Conservation (phyloP, 2,113 vertebrate species). For the Clarias magur region DNA sequence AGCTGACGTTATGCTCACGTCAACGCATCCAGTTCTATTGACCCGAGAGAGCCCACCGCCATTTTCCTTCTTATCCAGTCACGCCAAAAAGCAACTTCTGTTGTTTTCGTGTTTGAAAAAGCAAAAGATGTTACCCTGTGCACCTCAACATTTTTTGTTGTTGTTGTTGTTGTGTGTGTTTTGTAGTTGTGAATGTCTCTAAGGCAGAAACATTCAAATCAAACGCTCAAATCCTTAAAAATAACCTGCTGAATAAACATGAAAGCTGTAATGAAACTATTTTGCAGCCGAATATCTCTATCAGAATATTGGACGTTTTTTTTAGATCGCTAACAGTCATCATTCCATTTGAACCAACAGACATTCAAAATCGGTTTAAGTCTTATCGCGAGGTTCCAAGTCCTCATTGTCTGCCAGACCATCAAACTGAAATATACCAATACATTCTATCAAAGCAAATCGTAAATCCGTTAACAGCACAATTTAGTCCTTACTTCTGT, state of each 20-base stretch:
- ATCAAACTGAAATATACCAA: constrained; percentile 19
- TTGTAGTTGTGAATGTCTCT: not conserved
- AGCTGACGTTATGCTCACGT: constrained; percentile 18
- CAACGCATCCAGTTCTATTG: constrained; percentile 23
- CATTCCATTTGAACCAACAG: constrained; percentile 10
- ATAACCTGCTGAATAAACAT: constrained; percentile 6
- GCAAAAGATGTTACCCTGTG: not conserved
- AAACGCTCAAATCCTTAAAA: not conserved
- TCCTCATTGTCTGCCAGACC: constrained; percentile 55
- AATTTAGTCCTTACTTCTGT: constrained; percentile 23
- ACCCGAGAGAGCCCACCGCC: constrained; percentile 20
- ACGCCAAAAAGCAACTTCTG: not conserved
- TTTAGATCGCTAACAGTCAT: constrained; percentile 10
- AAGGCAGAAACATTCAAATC: not conserved
- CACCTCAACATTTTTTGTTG: not conserved
- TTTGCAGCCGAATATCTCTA: constrained; percentile 2
- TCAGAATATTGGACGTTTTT: constrained; percentile 14
- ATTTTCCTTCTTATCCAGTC: not conserved
- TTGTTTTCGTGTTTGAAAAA: not conserved
- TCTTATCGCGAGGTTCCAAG: constrained; percentile 3
- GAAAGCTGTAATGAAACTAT: not conserved
- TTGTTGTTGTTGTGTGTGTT: too few species aligned
- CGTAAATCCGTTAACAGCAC: constrained; percentile 34
- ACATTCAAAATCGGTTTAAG: constrained; percentile 4
- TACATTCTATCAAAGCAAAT: constrained; percentile 43